phyloP scores from a whole-genome alignment of 2,888 invertebrate genomes.

The Dasysyrphus albostriatus region DNA sequence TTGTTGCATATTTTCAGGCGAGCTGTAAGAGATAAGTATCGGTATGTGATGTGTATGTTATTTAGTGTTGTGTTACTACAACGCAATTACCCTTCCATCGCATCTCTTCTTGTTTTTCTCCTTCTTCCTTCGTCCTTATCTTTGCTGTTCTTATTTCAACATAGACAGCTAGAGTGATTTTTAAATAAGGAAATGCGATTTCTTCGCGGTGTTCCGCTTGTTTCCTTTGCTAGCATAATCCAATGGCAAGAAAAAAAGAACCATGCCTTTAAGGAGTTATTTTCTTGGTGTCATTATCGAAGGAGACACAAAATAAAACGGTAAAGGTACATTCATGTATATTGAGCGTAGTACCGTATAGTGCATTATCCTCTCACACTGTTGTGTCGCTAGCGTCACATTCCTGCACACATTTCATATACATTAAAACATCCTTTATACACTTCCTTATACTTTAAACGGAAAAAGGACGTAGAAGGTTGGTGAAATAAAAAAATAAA shows the following conservation, averaged over 20 bases:
- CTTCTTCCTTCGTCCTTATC: background rate
- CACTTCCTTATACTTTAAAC: conserved; percentile 49
- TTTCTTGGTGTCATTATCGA: conserved; percentile 72
- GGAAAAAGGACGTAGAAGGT: conserved; percentile 7
- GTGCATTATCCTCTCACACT: conserved; percentile 56
- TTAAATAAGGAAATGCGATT: conserved; percentile 72
- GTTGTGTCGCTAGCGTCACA: conserved; percentile 29
- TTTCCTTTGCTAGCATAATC: conserved; percentile 24
- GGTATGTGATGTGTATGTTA: conserved; percentile 4
- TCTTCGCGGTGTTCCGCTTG: conserved; percentile 26
- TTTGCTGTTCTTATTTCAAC: conserved; percentile 60
- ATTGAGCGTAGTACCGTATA: conserved; percentile 46
- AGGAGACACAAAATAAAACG: conserved; percentile 49
- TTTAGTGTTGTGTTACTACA: conserved; percentile 17
- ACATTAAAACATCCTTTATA: conserved; percentile 33
- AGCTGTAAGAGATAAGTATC: conserved; percentile 29
- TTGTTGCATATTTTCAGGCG: conserved; percentile 33
- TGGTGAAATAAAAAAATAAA: conserved; percentile 24
- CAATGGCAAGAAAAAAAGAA: background rate
- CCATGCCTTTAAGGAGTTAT: conserved; percentile 61
- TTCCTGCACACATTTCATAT: conserved; percentile 34
- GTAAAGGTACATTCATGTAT: conserved; percentile 41
- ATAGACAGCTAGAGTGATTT: conserved; percentile 52
- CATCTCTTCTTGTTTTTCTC: background rate
- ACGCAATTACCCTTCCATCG: conserved; percentile 53